These are phyloP conservation scores for Erebia ligea DNA, from an alignment of 2,888 invertebrate species.

Conservation along the genomic window DNA sequence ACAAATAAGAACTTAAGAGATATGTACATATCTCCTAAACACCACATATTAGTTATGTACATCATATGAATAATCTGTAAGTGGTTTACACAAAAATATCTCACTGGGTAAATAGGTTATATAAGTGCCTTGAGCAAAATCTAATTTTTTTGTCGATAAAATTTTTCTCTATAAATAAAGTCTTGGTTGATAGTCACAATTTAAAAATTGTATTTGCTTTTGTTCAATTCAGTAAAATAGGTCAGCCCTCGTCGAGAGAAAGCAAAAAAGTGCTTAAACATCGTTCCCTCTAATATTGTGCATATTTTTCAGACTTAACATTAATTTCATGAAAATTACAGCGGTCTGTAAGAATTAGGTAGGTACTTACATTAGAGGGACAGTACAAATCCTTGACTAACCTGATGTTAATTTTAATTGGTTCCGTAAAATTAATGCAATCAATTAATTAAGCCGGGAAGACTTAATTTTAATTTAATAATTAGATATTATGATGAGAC, in stretches of 20 bases:
- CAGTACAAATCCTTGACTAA: too few species aligned
- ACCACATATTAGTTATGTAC: too few species aligned
- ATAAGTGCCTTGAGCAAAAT: not conserved
- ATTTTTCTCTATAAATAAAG: not conserved
- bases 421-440: too few species aligned
- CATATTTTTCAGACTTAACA: not conserved
- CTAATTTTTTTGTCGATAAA: not conserved
- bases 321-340: not conserved
- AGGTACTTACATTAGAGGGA: too few species aligned
- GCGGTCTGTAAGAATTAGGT: not conserved
- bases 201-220: constrained; percentile 24
- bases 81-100: too few species aligned
- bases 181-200: constrained; percentile 13
- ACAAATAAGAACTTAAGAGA: not conserved
- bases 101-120: too few species aligned
- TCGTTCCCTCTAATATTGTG: constrained; percentile 9
- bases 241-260: constrained; percentile 14
- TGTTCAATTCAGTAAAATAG: constrained; percentile 27
- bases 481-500: too few species aligned
- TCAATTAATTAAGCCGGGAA: too few species aligned
- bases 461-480: too few species aligned
- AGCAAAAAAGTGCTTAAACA: constrained; percentile 9
- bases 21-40: not conserved
- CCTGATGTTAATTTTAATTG: too few species aligned
- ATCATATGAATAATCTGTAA: too few species aligned